Base-by-base conservation (phyloP, 2,797 vertebrate species). In the Argyrosomus regius region DNA sequence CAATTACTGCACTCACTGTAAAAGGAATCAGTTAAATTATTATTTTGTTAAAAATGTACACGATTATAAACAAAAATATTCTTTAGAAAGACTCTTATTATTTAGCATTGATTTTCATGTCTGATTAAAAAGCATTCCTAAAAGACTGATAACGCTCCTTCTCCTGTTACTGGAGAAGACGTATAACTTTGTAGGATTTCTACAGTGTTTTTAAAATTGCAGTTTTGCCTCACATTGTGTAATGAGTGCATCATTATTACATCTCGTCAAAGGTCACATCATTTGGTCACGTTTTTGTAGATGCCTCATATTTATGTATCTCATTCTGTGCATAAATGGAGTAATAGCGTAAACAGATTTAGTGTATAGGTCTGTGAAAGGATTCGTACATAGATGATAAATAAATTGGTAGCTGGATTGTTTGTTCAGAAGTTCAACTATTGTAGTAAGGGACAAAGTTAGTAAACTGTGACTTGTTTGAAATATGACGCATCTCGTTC, bases 401-500 rank as follows among this genome's bases (percentile, higher is more conserved):
- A 60, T 64, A 4, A 5, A 11, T 11, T 65, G n/a, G 5, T 16
- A 8, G 17, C 24, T 67, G 20, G 17, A 59, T 67, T 26, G 18
- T 50, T 46, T 28, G 6, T 57, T 76, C 3, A 58, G 39, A 62
- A 75, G 48, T 18, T 49, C 31, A 75, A 60, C 43, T 65, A 22
- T 78, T 86, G 35, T 46, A 62, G 59, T 71, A 53, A 54, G 58
- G 50, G 31, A 54, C 43, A 79, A 67, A 88, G 81, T 87, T 81
- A 9, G 59, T 60, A 59, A 75, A 66, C 76, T 75, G 54, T 78
- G 81, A 83, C 62, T 87, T 77, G 83, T 85, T 82, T 87, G 65
- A 89, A 86, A 88, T 83, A 77, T 92, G 87, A 90, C 81, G 28
- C 88, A 84, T 82, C 31, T 76, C 75, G 59, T 66, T 75, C 74